Percentiles rank a stretch among this genome's conserved stretches.
Evolutionary conservation across 2,888 invertebrate species (phyloP).

Genomic region (Timema podura): DNA sequence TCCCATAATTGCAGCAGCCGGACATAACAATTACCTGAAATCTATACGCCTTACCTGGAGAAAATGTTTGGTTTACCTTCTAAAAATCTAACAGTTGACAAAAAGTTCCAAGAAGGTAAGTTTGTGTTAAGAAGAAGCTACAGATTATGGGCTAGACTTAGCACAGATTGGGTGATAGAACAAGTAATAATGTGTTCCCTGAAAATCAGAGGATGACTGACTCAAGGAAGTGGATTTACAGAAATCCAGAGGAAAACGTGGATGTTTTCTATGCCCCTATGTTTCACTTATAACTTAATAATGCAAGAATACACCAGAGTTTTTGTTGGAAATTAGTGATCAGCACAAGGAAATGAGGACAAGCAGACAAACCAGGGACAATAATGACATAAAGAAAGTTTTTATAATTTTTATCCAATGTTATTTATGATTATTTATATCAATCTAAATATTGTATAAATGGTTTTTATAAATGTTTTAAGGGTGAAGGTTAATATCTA

Average conservation of each 20-base stretch:
- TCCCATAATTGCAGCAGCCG: not conserved
- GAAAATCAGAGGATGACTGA: not conserved
- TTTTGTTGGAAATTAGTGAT: not conserved
- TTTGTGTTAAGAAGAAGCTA: not conserved
- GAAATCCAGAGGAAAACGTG: not conserved
- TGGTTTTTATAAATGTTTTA: no score
- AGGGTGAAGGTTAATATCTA: no score
- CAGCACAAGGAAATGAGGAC: not conserved
- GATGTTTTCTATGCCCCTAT: not conserved
- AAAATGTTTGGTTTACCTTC: not conserved
- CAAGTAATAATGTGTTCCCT: not conserved
- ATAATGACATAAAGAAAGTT: not conserved
- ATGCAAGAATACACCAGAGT: slow-evolving; percentile 1
- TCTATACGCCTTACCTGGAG: not conserved
- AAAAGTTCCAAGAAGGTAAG: not conserved
- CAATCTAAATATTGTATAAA: no score
- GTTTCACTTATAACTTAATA: not conserved
- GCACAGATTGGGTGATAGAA: not conserved
- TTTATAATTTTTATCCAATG: no score
- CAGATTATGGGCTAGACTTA: not conserved
- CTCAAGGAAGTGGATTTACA: not conserved
- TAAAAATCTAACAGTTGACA: not conserved
- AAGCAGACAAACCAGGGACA: not conserved
- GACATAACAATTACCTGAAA: not conserved
- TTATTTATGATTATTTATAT: no score